phyloP scores from a whole-genome alignment of 2,113 vertebrate genomes.

The Sitta europaea region DNA sequence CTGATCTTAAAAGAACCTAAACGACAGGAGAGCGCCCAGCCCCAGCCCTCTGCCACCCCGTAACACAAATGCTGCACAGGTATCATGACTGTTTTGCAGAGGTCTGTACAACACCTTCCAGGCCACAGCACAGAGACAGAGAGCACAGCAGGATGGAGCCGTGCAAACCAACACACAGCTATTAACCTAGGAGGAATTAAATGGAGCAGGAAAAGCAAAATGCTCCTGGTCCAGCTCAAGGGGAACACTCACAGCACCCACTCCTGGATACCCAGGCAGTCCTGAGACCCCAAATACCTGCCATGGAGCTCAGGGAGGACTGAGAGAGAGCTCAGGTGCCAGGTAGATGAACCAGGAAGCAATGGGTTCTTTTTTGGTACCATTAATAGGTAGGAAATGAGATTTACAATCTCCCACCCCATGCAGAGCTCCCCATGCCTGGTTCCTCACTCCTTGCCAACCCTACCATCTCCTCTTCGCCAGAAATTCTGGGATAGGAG shows the following conservation, averaged over 20 bases:
- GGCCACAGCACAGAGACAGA: not conserved
- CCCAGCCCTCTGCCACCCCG: not conserved
- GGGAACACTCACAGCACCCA: not conserved
- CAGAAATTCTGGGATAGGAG: not conserved
- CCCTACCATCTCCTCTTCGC: not conserved
- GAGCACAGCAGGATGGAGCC: not conserved
- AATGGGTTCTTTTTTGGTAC: not conserved
- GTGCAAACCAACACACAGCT: not conserved
- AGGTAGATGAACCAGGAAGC: not conserved
- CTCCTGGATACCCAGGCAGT: not conserved
- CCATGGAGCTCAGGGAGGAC: too few species aligned
- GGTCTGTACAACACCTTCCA: not conserved
- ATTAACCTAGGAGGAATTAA: not conserved
- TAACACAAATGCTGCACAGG: accelerated
- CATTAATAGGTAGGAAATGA: not conserved
- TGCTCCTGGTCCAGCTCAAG: not conserved
- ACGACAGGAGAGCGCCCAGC: not conserved
- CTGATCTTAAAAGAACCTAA: not conserved
- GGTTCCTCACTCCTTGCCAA: not conserved
- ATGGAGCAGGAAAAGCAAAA: not conserved
- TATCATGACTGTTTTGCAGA: accelerated
- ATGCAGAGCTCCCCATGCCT: accelerated
- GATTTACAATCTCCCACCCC: not conserved
- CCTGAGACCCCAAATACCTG: not conserved
- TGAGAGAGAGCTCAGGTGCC: not conserved